Evolutionary conservation across 2,888 invertebrate genomes (phyloP).

Genomic region (Sminthurinus aureus): DNA sequence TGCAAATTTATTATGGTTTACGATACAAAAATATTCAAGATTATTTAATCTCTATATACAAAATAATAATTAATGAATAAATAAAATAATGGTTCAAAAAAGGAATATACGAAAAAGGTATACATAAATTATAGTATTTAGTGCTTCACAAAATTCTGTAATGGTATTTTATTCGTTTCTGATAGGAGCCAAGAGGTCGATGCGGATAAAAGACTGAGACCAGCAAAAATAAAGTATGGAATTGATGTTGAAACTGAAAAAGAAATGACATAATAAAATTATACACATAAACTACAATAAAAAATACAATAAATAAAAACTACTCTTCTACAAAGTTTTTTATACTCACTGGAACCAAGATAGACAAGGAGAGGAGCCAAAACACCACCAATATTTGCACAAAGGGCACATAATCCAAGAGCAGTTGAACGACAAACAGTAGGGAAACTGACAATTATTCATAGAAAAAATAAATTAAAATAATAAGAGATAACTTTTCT

Average conservation of each 20-base stretch:
- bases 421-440: slow-evolving; percentile 49
- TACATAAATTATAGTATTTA: too few species aligned
- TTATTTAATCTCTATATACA: too few species aligned
- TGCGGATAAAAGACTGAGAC: slow-evolving; percentile 42
- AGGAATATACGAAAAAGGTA: too few species aligned
- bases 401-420: slow-evolving; percentile 51
- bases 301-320: neutral
- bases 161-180: slow-evolving; percentile 53
- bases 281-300: neutral
- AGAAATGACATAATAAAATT: neutral
- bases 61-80: too few species aligned
- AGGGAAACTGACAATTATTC: slow-evolving; percentile 36
- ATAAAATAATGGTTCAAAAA: too few species aligned
- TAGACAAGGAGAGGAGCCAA: slow-evolving; percentile 54
- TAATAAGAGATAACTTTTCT: too few species aligned
- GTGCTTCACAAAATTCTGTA: slow-evolving; percentile 3
- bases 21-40: too few species aligned
- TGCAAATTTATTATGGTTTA: too few species aligned
- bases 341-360: slow-evolving; percentile 49
- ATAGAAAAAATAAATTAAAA: too few species aligned
- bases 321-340: neutral
- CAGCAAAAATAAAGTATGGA: slow-evolving; percentile 52
- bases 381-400: slow-evolving; percentile 50
- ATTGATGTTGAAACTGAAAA: slow-evolving; percentile 48
- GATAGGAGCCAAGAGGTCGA: slow-evolving; percentile 37